Evolutionary conservation across 2,888 invertebrate species (phyloP).

Genomic region (Nomada ferruginata): DNA sequence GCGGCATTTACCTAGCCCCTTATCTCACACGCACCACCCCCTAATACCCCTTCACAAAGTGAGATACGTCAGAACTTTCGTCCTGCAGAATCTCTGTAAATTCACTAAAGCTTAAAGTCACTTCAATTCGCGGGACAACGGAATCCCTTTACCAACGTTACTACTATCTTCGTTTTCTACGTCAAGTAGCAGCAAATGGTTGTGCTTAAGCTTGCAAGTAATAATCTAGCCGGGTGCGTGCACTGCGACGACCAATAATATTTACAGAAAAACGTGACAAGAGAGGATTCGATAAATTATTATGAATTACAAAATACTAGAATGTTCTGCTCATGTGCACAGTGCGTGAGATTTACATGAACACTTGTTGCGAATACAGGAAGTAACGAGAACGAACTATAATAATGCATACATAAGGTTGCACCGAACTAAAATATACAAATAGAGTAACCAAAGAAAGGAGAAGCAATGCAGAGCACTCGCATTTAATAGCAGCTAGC

Average conservation of each 20-base stretch:
- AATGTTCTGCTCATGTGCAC: constrained; percentile 58
- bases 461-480: too few relatives aligned
- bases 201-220: too few relatives aligned
- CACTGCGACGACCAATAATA: too few relatives aligned
- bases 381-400: neutral
- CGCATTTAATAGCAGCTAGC: too few relatives aligned
- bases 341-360: constrained; percentile 58
- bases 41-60: neutral
- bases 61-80: neutral
- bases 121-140: too few relatives aligned
- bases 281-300: neutral
- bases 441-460: neutral
- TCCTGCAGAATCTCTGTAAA: neutral
- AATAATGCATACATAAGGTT: neutral
- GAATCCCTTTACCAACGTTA: constrained; percentile 15
- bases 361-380: neutral
- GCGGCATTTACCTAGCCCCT: neutral
- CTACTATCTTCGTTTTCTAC: too few relatives aligned
- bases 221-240: too few relatives aligned
- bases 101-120: constrained; percentile 6
- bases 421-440: neutral
- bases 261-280: neutral
- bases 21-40: neutral
- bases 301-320: neutral
- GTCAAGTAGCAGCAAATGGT: too few relatives aligned